Evolutionary conservation across 2,888 invertebrate species (phyloP), one percentile per base, ranked within the genome.

Genomic region (Phortica magna): DNA sequence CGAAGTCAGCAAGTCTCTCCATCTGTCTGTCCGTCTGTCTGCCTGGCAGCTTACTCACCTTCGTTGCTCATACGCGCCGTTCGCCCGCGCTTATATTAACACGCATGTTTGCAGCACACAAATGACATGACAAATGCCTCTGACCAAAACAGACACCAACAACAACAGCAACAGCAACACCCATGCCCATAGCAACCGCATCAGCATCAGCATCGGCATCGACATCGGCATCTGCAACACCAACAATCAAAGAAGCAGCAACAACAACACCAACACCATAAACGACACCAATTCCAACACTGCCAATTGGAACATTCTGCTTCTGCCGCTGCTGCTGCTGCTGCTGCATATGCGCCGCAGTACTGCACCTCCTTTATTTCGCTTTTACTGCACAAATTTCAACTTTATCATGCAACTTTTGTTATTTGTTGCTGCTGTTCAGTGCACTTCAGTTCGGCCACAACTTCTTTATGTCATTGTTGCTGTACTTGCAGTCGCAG

Each of bases 91-190:
- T 78, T 81, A 84, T 82, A 84, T 84, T 84, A 84, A 83, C 83
- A 84, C 85, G 87, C 86, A 81, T 87, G 86, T 83, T 64, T 70
- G 57, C 75, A 57, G 53, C 84, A 88, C 84, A 88, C 87, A 89
- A 89, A 89, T 89, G 89, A 90, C 90, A 90, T 90, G 89, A 90
- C 90, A 90, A 90, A 90, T 90, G 89, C 86, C 81, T 88, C 86
- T 82, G 83, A 83, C 81, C 84, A 83, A 80, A 76, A 81, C 80
- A 77, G 77, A 41, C 73, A 77, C 73, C 53, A 31, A 55, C 65
- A 57, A 57, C 68, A 61, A 64, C 59, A 59, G 67, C 64, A 61
- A 61, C 14, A n/a, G 57, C 59, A 43, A 64, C n/a, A 68, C 3
- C 73, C 31, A 43, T 42, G 65, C 39, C 41, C 31, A 65, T 31